These are phyloP conservation scores for Orchestia grillus DNA, from an alignment of 1,140 invertebrate species.

Conservation along the genomic window DNA sequence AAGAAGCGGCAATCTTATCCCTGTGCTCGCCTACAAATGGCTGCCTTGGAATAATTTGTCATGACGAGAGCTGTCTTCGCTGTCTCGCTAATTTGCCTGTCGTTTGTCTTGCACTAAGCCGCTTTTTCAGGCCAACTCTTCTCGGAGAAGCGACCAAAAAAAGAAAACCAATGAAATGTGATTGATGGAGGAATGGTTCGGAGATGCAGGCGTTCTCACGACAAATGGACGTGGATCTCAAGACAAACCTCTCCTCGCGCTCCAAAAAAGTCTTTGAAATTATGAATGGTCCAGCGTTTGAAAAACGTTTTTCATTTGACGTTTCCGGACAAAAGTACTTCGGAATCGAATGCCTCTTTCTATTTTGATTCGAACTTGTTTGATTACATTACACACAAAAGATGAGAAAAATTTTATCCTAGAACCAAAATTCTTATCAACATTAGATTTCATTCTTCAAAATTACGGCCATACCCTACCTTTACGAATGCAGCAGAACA, in stretches of 20 bases:
- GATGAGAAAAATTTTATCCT: too few species aligned
- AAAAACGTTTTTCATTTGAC: too few species aligned
- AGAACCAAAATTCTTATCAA: too few species aligned
- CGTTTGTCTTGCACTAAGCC: neutral
- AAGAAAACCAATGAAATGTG: neutral
- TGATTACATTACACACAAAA: too few species aligned
- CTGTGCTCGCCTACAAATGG: neutral
- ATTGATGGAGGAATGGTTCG: neutral
- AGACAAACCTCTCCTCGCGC: neutral
- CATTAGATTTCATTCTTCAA: too few species aligned
- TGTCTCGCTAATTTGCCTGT: constrained; percentile 19
- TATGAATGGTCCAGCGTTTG: too few species aligned
- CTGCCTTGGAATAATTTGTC: neutral
- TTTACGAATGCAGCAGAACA: too few species aligned
- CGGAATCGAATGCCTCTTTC: too few species aligned
- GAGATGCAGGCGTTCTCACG: neutral
- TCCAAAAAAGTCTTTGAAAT: neutral
- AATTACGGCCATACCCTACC: too few species aligned
- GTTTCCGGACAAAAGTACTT: too few species aligned
- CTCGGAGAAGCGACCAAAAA: neutral
- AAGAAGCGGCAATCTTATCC: too few species aligned
- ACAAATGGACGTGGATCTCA: neutral
- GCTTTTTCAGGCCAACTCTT: neutral
- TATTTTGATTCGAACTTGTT: too few species aligned
- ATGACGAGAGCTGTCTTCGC: neutral